These are phyloP conservation scores for Toxotes jaculatrix DNA, from an alignment of 2,113 vertebrate species.

Conservation along the genomic window DNA sequence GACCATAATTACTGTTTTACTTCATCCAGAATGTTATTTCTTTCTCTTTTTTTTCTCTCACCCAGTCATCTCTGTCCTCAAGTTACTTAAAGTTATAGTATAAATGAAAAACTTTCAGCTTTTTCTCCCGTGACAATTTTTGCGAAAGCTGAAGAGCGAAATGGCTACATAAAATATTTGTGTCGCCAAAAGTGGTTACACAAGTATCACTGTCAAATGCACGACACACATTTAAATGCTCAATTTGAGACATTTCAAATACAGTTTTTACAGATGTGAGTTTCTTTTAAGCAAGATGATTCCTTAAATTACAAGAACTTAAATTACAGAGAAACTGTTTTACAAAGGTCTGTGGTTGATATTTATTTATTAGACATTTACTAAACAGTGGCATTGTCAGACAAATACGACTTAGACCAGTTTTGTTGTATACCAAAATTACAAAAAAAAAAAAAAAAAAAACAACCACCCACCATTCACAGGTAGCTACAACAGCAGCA, in stretches of 20 bases:
- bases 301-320: background rate
- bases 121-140: background rate
- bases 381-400: too few relatives aligned
- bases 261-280: background rate
- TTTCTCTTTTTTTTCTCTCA: constrained; percentile 44
- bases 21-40: constrained; percentile 39
- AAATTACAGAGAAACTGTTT: background rate
- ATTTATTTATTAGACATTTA: too few relatives aligned
- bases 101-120: background rate
- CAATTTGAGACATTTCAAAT: background rate
- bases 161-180: background rate
- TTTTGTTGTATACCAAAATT: too few relatives aligned
- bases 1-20: constrained; percentile 56
- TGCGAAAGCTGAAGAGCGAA: background rate
- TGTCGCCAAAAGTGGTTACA: background rate
- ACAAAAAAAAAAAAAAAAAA: too few relatives aligned
- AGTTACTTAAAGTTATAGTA: background rate
- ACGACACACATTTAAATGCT: background rate
- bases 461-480: too few relatives aligned
- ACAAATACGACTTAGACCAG: too few relatives aligned
- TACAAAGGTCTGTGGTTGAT: background rate
- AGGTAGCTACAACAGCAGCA: too few relatives aligned
- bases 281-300: background rate
- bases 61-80: background rate
- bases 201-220: background rate